Evolutionary conservation across 2,797 vertebrate species (phyloP).

Genomic region (Gobio occitaniae): DNA sequence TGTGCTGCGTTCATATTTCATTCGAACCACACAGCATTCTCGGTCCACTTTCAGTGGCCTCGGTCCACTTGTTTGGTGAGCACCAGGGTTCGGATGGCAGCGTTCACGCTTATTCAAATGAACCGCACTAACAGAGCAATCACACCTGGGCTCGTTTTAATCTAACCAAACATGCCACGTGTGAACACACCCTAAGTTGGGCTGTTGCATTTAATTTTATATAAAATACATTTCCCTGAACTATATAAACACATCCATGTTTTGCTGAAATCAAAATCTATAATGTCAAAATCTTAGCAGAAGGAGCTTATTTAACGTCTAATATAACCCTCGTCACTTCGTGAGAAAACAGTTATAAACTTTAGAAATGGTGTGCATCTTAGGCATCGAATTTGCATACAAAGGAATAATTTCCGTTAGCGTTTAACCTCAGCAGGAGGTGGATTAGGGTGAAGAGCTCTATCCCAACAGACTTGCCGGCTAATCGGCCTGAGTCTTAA

Average conservation of each 20-base stretch:
- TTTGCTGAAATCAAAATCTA: not conserved
- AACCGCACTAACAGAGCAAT: too few species aligned
- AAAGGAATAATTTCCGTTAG: conserved; percentile 15
- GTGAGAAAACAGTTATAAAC: not conserved
- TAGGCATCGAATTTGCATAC: conserved; percentile 39
- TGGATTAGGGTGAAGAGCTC: conserved; percentile 16
- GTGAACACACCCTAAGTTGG: not conserved
- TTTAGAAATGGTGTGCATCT: not conserved
- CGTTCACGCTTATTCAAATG: too few species aligned
- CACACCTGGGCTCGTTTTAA: rapidly evolving
- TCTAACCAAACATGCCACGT: too few species aligned
- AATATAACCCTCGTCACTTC: not conserved
- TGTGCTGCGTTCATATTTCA: too few species aligned
- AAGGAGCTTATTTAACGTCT: not conserved
- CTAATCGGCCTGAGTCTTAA: conserved; percentile 43
- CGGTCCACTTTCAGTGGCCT: too few species aligned
- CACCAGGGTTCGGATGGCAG: too few species aligned
- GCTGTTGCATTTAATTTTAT: not conserved
- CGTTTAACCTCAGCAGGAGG: conserved; percentile 5
- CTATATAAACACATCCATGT: not conserved
- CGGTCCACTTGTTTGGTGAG: too few species aligned
- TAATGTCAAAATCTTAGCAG: not conserved
- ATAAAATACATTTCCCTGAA: not conserved
- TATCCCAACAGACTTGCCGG: not conserved
- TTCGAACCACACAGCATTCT: too few species aligned